Base-by-base conservation (phyloP, 2,113 vertebrate species). In the Odocoileus virginianus region DNA sequence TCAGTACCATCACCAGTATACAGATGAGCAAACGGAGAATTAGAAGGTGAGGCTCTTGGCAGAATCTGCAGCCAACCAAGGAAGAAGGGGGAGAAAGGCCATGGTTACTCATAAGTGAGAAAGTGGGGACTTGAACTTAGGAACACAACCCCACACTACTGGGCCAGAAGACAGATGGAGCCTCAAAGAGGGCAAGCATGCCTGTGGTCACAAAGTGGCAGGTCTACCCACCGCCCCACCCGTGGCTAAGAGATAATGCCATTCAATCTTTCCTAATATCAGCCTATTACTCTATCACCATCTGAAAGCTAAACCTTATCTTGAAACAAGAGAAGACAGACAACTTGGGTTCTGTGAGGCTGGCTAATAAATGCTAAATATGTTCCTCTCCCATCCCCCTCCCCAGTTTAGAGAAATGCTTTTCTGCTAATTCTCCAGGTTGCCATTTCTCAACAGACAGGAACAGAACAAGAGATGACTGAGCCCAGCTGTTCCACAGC, bases 271-370 rank as follows among this genome's bases (percentile, higher is more conserved):
- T 79, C 86, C 64, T 61, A 78, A 88, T 19, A 36, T 33, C 43
- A 83, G 60, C 36, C 60, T 79, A 88, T 91, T 88, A 84, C 55
- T 91, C 33, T 85, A 89, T 54, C 57, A 78, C 57, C 67, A 91
- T 54, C 28, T 82, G 93, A 96, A 94, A 93, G 86, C 47, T 91
- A 97, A 93, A 30, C 21, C 61, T 89, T 71, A 88, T 58, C 79
- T 94, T 92, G 94, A 98, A 98, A 97, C 4, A 92, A 57, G 64
- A 98, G 85, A 19, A 91, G 52, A 95, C 36, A 76, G 19, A 87
- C 40, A 54, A 55, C 47, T 50, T 82, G 84, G 78, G 57, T 64
- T 83, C 60, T 78, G 36, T 67, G 67, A 87, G 55, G 54, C n/a
- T 50, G 45, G 45, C 89, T 85, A 36, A n/a, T 45, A 89, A 93